phyloP scores from a whole-genome alignment of 2,888 invertebrate genomes.

The Flexamia atlantica region DNA sequence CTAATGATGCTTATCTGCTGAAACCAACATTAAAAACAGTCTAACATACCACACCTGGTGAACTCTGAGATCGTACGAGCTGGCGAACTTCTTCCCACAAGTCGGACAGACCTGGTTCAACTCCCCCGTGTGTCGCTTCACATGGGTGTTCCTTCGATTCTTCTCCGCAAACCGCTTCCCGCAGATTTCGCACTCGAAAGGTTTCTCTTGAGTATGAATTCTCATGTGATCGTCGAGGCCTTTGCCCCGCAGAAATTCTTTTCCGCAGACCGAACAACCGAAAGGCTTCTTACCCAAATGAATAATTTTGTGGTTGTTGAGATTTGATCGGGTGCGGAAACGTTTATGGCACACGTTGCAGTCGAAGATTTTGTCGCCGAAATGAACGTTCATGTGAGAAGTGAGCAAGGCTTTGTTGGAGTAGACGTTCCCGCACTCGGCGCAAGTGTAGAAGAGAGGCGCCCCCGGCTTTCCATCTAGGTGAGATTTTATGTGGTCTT shows the following conservation, averaged over 20 bases:
- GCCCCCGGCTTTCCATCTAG: conserved; percentile 55
- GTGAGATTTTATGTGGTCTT: conserved; percentile 66
- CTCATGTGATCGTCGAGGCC: conserved; percentile 68
- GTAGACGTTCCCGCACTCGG: conserved; percentile 66
- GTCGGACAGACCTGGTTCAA: conserved; percentile 57
- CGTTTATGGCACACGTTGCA: conserved; percentile 59
- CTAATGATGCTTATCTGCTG: too few relatives aligned
- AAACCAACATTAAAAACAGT: too few relatives aligned
- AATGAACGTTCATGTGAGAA: conserved; percentile 59
- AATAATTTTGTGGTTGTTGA: conserved; percentile 65
- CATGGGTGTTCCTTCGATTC: conserved; percentile 36
- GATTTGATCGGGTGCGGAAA: conserved; percentile 61
- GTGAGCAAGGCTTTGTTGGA: conserved; percentile 62
- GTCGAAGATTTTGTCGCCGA: conserved; percentile 46
- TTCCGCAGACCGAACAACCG: conserved; percentile 67
- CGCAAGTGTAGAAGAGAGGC: conserved; percentile 63
- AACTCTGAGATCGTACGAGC: conserved; percentile 66
- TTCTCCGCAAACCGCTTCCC: conserved; percentile 67
- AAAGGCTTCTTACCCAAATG: conserved; percentile 67
- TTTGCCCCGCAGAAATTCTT: conserved; percentile 67
- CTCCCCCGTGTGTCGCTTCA: conserved; percentile 39
- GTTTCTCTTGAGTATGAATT: conserved; percentile 68
- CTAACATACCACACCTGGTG: conserved; percentile 58
- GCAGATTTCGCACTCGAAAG: conserved; percentile 68
- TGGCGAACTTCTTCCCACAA: conserved; percentile 65